Percentiles rank a stretch among this genome's conserved stretches.
phyloP scores from a whole-genome alignment of 2,888 invertebrate species.

The Cataglyphis rosenhaueri region DNA sequence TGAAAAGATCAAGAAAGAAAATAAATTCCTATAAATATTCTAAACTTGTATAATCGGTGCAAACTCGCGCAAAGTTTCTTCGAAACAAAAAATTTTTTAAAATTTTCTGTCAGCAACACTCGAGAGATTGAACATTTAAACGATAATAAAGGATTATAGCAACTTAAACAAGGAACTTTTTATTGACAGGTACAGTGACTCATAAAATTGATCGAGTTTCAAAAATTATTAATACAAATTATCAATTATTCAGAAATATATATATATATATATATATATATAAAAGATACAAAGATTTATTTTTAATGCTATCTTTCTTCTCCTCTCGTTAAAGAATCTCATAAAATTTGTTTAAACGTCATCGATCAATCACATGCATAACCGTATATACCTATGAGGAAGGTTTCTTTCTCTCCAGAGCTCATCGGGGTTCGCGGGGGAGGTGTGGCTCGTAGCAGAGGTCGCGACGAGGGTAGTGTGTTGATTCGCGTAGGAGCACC shows the following conservation, averaged over 20 bases:
- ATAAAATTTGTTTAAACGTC: background rate
- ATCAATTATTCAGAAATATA: background rate
- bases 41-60: background rate
- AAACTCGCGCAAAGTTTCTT: background rate
- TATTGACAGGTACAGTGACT: background rate
- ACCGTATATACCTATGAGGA: conserved; percentile 74
- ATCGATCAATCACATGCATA: background rate
- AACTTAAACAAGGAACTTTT: background rate
- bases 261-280: too few species aligned
- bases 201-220: background rate
- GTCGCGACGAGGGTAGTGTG: conserved; percentile 69
- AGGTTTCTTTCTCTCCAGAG: conserved; percentile 79
- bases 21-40: background rate
- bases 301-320: background rate
- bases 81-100: background rate
- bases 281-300: background rate
- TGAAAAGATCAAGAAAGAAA: background rate
- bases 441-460: conserved; percentile 62
- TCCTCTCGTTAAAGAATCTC: background rate
- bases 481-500: conserved; percentile 82
- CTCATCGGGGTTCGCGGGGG: conserved; percentile 76
- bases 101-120: conserved; percentile 12
- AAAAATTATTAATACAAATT: background rate
- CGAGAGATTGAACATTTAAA: background rate
- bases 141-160: background rate